Evolutionary conservation across 2,888 invertebrate species (phyloP), one percentile per base, ranked within the genome.

Genomic region (Himalopsyche kuldschensis): DNA sequence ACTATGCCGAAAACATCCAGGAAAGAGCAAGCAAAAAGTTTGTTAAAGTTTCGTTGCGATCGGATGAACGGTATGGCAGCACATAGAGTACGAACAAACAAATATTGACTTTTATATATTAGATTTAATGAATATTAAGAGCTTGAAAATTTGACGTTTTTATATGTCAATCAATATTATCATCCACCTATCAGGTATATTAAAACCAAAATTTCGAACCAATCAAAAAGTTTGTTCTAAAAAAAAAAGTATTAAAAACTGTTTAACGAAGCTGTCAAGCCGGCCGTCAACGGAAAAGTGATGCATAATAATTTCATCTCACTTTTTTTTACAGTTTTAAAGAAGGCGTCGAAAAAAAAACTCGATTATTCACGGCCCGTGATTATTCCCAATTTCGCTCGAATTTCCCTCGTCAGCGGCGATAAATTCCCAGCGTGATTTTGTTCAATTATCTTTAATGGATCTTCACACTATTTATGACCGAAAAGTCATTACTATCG

Each of bases 361-460:
- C 69, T 69, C 69, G 69, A 69, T 69, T 69, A 69, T 69, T 69
- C 69, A 69, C 69, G 69, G 27, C 27, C 20, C 24, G 20, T 69
- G 69, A 69, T 69, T 69, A 69, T 69, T 69, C 30, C 69, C 69
- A 27, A 69, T 69, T 69, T 69, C 10, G 69, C 69, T n/a, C 15
- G 69, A 27, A 69, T 69, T 69, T 46, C 75, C 77, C 75, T 78
- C 79, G 48, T 46, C n/a, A 78, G 78, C 35, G 80, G 78, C 79
- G 83, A 85, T 86, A 86, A 87, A 85, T 87, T 85, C 78, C 80
- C 83, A 84, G 81, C 84, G 80, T 83, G 81, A 83, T 83, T 55
- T 63, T 80, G 82, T 84, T 84, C 84, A 84, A 85, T 85, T 85
- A 86, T 87, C 86, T 83, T 80, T 83, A 83, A 80, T 69, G 69